Evolutionary conservation across 1,140 invertebrate genomes (phyloP), one percentile per base, ranked within the genome.

Genomic region (Nasonia longicornis): DNA sequence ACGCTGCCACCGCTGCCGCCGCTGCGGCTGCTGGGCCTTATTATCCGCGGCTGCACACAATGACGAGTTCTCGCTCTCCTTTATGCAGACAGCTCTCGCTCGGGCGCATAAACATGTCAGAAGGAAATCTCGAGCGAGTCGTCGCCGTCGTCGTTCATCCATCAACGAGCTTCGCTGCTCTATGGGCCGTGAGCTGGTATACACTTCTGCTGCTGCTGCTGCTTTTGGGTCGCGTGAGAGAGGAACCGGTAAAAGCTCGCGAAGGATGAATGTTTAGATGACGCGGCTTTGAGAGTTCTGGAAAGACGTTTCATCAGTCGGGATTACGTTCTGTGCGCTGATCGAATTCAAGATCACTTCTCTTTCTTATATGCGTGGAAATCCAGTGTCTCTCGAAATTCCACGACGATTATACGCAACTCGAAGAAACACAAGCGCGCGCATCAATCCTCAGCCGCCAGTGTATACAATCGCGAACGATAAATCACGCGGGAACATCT

Each of bases 21-120:
- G 26, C 42, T 7, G 29, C 70, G 35, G 2, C 16, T 16, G 69
- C 38, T 31, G 52, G 48, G 48, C 70, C 77, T 79, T 72, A 42
- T 79, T 79, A 72, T 72, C 29, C 29, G 12, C 29, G 12, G 10
- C n/a, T 12, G 1, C 35, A 38, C 10, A 29, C 45, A 71, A 79
- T 48, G 69, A 58, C 52, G 52, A 58, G 14, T 79, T 29, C 45
- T 64, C 83, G 1, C 20, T 58, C 52, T 58, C 16, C 14, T 84
- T 87, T 86, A 87, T 88, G 87, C 87, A 87, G 87, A 88, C 86
- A 86, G 85, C 84, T 86, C 85, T 84, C 86, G 20, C 85, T 84
- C 87, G 38, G 38, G 38, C 38, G 87, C 89, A 89, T 90, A 90
- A 90, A 90, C 89, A 90, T 87, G 89, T 89, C 89, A 90, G 87